Base-by-base conservation (phyloP, 2,113 vertebrate genomes). In the Gnathonemus echidnorhynchus region DNA sequence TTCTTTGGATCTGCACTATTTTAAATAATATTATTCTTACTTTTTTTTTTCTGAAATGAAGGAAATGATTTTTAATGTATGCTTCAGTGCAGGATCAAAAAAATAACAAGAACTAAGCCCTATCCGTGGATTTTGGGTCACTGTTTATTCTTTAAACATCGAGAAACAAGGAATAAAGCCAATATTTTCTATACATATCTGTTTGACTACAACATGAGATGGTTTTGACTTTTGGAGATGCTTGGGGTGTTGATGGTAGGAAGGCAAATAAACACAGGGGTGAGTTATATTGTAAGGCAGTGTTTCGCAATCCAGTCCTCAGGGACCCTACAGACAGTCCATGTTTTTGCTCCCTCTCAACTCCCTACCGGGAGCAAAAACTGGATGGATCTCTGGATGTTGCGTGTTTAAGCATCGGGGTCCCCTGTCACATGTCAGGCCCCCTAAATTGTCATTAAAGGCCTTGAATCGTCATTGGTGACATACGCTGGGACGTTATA, bases 191-290 rank as follows among this genome's bases (percentile, higher is more conserved):
- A 80, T 39, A 80, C 5, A 0, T 80, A 19, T 80, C 39, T 21
- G 10, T 21, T 84, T 1, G 42, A 21, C 21, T 84, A 2, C 19
- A 45, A 84, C 1, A 84, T 84, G 15, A 21, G 21, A 42, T 24
- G 42, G 15, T 21, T 84, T 45, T 45, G 39, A 84, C 46, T 86
- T 86, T 10, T 27, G 45, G 21, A n/a, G 24, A 21, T 27, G 19
- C 24, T 27, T 50, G 48, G 3, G 5, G 45, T 86, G 11, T 84
- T 84, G 8, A 24, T 21, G 83, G 10, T 48, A 48, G 39, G 8
- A 48, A 48, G 45, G 89, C 92, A 88, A 21, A 91, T 90, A 74
- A n/a, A 92, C 91, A 90, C 89, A 90, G 91, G 92, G 94, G 93
- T 92, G 94, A 91, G 92, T 93, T 90, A 91, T 92, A 92, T 92